Conservation (phyloP, 2,888 invertebrate species). For the Hylaea fasciaria region DNA sequence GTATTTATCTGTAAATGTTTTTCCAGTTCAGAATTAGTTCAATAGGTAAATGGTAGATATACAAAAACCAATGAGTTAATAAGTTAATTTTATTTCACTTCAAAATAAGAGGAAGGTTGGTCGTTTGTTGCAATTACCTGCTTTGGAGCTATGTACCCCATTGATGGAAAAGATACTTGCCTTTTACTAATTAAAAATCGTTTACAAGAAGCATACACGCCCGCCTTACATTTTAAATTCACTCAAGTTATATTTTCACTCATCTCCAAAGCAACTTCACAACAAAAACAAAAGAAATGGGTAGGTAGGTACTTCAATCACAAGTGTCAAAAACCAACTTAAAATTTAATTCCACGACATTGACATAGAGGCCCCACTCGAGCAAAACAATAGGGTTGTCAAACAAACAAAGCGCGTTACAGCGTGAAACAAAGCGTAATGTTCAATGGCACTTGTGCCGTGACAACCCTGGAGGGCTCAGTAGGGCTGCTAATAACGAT, state of each 20-base stretch:
- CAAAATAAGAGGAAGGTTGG: too few species aligned
- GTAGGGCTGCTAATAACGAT: constrained; percentile 50
- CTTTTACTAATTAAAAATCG: too few species aligned
- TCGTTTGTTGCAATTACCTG: too few species aligned
- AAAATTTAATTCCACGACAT: constrained; percentile 57
- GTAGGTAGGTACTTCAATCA: constrained; percentile 41
- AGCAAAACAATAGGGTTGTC: constrained; percentile 67
- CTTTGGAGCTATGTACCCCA: too few species aligned
- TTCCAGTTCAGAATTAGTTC: too few species aligned
- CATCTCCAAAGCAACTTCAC: constrained; percentile 32
- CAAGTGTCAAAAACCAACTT: constrained; percentile 49
- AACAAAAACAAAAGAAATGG: constrained; percentile 40
- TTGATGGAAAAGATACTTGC: too few species aligned
- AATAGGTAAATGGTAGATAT: too few species aligned
- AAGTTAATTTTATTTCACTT: too few species aligned
- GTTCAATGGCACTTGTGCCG: constrained; percentile 56
- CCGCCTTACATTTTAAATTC: too few species aligned
- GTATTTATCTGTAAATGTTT: too few species aligned
- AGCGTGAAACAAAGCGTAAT: constrained; percentile 39
- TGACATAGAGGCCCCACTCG: constrained; percentile 59
- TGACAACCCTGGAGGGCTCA: constrained; percentile 31
- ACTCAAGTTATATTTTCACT: not conserved
- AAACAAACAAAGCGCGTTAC: constrained; percentile 62
- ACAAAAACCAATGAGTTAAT: too few species aligned
- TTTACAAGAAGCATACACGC: too few species aligned